phyloP scores from a whole-genome alignment of 30 jellyfish, hydroid and myxozoan species.

The Hydractinia symbiolongicarpus region DNA sequence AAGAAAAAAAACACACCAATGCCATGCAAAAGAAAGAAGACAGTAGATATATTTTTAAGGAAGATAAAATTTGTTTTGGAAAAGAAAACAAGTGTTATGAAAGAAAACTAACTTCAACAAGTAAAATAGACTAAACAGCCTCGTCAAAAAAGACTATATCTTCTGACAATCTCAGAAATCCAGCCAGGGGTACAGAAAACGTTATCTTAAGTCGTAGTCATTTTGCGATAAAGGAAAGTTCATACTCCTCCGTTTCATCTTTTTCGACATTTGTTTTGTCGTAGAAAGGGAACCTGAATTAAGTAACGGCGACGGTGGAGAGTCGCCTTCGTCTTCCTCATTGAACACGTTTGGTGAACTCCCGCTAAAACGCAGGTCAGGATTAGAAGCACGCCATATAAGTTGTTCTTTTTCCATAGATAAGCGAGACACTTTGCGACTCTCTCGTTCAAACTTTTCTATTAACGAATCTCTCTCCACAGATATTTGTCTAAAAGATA shows the following conservation, averaged over 20 bases:
- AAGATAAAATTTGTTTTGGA: too few relatives aligned
- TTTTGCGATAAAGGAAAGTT: background rate
- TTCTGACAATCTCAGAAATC: background rate
- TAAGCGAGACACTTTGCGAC: conserved; percentile 69
- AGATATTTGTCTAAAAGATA: conserved; percentile 62
- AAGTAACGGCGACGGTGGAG: conserved; percentile 2
- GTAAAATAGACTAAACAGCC: background rate
- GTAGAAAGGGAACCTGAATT: background rate
- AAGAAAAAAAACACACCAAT: too few relatives aligned
- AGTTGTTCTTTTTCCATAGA: conserved; percentile 98
- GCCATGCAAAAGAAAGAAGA: too few relatives aligned
- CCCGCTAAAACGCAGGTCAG: conserved; percentile 46
- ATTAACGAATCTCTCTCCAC: conserved; percentile 84
- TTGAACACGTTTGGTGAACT: conserved; percentile 44
- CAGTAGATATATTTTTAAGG: too few relatives aligned
- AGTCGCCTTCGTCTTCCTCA: conserved; percentile 24
- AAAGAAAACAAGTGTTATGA: too few relatives aligned
- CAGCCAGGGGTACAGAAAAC: too few relatives aligned
- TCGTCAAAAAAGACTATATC: background rate
- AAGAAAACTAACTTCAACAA: background rate
- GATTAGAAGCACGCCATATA: conserved; percentile 79
- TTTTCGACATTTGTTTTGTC: background rate
- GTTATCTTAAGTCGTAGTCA: too few relatives aligned
- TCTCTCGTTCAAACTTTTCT: conserved; percentile 61
- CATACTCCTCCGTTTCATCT: conserved; percentile 15